Evolutionary conservation across 2,888 invertebrate genomes (phyloP), one percentile per base, ranked within the genome.

Genomic region (Perithous albicinctus): DNA sequence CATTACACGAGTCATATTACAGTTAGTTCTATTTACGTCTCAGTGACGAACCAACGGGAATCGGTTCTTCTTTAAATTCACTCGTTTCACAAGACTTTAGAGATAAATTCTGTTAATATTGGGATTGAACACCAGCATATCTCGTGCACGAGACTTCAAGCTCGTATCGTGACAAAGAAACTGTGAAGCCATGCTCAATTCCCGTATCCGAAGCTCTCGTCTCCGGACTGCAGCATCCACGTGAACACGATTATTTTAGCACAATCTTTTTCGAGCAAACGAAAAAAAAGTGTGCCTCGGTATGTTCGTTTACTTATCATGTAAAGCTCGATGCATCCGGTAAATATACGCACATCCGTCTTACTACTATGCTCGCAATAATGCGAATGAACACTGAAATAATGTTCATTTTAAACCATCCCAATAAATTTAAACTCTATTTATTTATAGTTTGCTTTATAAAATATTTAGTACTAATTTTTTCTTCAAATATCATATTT

Each of bases 361-460:
- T 59, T 35, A 15, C 5, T 1, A 32, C 15, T 6, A 35, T 2
- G 18, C 59, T 59, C 18, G 18, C 15, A n/a, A 32, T 48, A 51
- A 74, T 54, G 63, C n/a, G 26, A 74, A 64, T 64, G 51, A 74
- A 74, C 74, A 23, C 46, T 48, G 38, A 41, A 51, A 15, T 26
- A 64, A 74, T 51, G 38, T 54, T 8, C 23, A 35, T 23, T 15
- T 41, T n/a, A n/a, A n/a, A n/a, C n/a, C n/a, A n/a, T n/a, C n/a
- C n/a, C n/a, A n/a, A n/a, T 32, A 32, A 5, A 32, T 32, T 32
- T 32, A 5, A 32, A 32, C 0, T 32, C 32, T 7, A 7, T 32
- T 2, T 32, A 32, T 32, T 32, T 32, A 0, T 32, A 32, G 8
- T 1, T 32, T 32, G 32, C 8, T 8, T 8, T 8, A 32, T 32